Base-by-base conservation (phyloP, 2,797 vertebrate species). In the Betta splendens region DNA sequence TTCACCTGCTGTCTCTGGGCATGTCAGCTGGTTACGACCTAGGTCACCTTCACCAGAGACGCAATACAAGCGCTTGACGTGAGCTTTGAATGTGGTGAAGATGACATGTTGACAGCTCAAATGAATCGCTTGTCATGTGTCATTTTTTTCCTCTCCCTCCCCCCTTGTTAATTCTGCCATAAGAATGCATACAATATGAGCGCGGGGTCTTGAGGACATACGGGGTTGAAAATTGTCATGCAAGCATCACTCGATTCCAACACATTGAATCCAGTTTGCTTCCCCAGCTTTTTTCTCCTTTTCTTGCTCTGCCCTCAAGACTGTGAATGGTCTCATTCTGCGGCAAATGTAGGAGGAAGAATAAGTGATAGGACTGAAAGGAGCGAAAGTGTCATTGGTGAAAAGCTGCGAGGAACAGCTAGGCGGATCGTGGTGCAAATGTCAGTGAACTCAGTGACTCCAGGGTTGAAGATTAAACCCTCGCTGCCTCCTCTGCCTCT, bases 361-460 rank as follows among this genome's bases (percentile, higher is more conserved):
- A 83, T 77, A 69, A 35, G 48, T 71, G 58, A 75, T 42, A 37
- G 57, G 56, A 62, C 3, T 84, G 83, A 85, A 85, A 83, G 65
- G 60, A 72, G 64, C 40, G 64, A 73, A 69, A 72, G 73, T 56
- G 74, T 64, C 46, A 20, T 68, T 66, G 70, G 60, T 89, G 85
- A 85, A 86, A 84, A 80, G 79, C 81, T 42, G 71, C 51, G 72
- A 81, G 82, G 72, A 80, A 54, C 56, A 73, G 72, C 77, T n/a
- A 80, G 72, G 76, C 68, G 75, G 78, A 61, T 69, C 75, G 59
- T 67, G 76, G 83, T 85, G 81, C 89, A 91, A 91, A 92, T 92
- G 90, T 92, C 89, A 91, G 81, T 89, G 91, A 90, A 92, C 89
- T 75, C 81, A 11, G 73, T 85, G 85, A 88, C 81, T 89, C 80